Conservation (phyloP, 2,888 invertebrate species). For the Callimorpha dominula region DNA sequence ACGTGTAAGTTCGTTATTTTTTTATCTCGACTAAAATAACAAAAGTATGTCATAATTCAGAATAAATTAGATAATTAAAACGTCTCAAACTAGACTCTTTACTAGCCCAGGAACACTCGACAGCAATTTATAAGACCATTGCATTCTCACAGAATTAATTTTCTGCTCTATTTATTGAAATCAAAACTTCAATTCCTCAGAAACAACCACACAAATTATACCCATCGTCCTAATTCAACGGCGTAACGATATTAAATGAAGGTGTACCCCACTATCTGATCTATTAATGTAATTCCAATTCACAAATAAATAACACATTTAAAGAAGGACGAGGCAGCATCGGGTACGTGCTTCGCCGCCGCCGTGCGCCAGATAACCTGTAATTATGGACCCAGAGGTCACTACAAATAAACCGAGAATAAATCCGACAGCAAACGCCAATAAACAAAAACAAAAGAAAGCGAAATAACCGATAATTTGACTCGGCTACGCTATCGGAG, state of each 20-base stretch:
- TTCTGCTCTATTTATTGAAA: slow-evolving; percentile 48
- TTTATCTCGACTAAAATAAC: slow-evolving; percentile 23
- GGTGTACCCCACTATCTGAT: slow-evolving; percentile 76
- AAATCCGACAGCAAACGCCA: slow-evolving; percentile 68
- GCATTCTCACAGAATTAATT: slow-evolving; percentile 60
- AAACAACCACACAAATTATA: slow-evolving; percentile 76
- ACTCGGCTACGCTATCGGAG: slow-evolving; percentile 68
- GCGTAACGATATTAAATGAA: slow-evolving; percentile 84
- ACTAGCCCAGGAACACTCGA: slow-evolving; percentile 51
- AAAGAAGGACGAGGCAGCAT: slow-evolving; percentile 74
- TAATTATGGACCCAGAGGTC: slow-evolving; percentile 84
- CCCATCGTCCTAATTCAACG: slow-evolving; percentile 77
- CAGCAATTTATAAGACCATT: slow-evolving; percentile 72
- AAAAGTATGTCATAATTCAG: slow-evolving; percentile 33
- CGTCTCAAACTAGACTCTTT: slow-evolving; percentile 38
- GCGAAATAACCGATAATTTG: slow-evolving; percentile 83
- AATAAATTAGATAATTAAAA: slow-evolving; percentile 37
- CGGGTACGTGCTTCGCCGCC: slow-evolving; percentile 71
- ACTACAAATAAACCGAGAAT: slow-evolving; percentile 80
- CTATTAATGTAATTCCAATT: slow-evolving; percentile 84
- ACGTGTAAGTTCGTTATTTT: slow-evolving; percentile 3
- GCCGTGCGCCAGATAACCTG: slow-evolving; percentile 67
- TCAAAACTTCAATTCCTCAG: slow-evolving; percentile 38
- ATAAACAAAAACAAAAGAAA: slow-evolving; percentile 82
- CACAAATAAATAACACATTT: slow-evolving; percentile 85